Base-by-base conservation (phyloP, 2,888 invertebrate genomes). In the Saturnia japonica region DNA sequence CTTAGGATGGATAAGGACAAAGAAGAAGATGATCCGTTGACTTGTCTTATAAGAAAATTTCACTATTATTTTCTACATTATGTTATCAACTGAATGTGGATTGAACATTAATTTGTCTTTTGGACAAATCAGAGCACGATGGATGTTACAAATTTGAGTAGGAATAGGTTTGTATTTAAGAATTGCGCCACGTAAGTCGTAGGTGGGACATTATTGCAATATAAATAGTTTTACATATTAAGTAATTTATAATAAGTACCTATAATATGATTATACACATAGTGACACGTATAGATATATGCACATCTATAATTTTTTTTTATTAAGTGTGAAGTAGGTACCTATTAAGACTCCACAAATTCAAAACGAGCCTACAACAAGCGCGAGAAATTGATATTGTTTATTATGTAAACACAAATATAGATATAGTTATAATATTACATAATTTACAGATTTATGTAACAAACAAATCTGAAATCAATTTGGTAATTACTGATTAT, bases 121-220 rank as follows among this genome's bases (percentile, higher is more conserved):
- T 75, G 80, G 83, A 85, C 85, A 85, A 85, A 80, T 85, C 93
- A 94, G 94, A 94, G 94, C 94, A 94, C 94, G 94, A 94, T 91
- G 89, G 88, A 92, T 88, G 93, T 90, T 93, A 93, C 94, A 94
- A 94, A 93, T 91, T 91, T 82, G 89, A 82, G 85, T 91, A 93
- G 89, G 88, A 73, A 78, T 91, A 90, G 84, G 86, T 77, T 80
- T 80, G 90, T 88, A 85, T 77, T 81, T 87, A 83, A 80, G 80
- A 72, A 77, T 82, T 78, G 81, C 79, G 83, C 78, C 74, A 75
- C 74, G 82, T 80, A 83, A 78, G 79, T 75, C 73, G 80, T 90
- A 91, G 93, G 93, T 88, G 93, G 93, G 93, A 93, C 94, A 83
- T 80, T 82, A 85, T 84, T 93, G 94, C 94, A 94, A 94, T 94